These are phyloP conservation scores for Petrocephalus sullivani DNA, from an alignment of 2,797 vertebrate genomes.

Conservation along the genomic window DNA sequence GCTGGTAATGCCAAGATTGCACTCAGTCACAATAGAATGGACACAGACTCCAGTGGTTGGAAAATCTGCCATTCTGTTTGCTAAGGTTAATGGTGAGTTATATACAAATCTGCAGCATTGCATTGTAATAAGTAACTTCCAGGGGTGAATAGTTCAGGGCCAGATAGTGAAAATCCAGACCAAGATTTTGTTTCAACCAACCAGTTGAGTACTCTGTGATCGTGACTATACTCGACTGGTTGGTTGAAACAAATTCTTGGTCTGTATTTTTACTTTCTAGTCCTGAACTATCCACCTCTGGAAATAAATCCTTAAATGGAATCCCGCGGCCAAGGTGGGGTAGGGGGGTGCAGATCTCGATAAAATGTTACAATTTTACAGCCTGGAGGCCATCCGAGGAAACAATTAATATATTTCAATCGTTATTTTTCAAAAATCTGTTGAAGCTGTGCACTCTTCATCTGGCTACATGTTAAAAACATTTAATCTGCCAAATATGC, in stretches of 20 bases:
- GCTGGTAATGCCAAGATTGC: conserved; percentile 37
- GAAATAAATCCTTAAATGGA: background rate
- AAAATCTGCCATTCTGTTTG: conserved; percentile 28
- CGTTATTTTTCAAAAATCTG: background rate
- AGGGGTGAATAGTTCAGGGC: background rate
- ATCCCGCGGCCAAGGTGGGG: background rate
- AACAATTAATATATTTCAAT: background rate
- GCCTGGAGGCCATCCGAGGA: conserved; percentile 9
- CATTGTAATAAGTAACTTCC: background rate
- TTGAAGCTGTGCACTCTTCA: background rate
- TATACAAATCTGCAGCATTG: background rate
- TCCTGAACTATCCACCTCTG: background rate
- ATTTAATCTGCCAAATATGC: background rate
- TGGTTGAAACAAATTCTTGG: background rate
- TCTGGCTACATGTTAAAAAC: background rate
- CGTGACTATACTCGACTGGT: background rate
- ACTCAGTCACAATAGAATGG: conserved; percentile 28
- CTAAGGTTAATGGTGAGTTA: conserved; percentile 38
- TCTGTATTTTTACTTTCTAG: background rate
- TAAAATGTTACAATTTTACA: background rate
- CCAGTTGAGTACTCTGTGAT: background rate
- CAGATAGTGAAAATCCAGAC: background rate
- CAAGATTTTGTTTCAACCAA: background rate
- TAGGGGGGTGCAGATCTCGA: background rate
- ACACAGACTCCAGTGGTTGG: conserved; percentile 30